phyloP scores from a whole-genome alignment of 2,888 invertebrate genomes.

The Philereme transversata region DNA sequence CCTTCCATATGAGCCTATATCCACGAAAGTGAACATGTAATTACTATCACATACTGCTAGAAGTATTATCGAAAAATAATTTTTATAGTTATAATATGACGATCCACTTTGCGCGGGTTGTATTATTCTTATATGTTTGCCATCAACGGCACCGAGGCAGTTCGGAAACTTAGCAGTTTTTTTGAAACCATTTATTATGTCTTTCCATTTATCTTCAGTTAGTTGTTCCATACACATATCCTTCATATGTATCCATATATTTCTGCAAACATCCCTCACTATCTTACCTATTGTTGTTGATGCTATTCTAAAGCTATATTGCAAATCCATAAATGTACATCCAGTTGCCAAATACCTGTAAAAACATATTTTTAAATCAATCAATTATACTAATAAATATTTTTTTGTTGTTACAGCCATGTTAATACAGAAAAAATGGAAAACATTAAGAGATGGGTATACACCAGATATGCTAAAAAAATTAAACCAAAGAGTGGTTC shows the following conservation, averaged over 20 bases:
- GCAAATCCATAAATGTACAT: slow-evolving; percentile 11
- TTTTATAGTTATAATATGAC: background rate
- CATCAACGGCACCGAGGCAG: background rate
- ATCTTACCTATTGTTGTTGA: background rate
- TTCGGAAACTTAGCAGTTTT: background rate
- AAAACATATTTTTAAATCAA: slow-evolving; percentile 17
- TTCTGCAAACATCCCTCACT: background rate
- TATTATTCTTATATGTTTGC: background rate
- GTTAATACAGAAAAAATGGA: slow-evolving; percentile 5
- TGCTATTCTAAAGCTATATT: slow-evolving; percentile 12
- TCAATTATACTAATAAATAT: slow-evolving; percentile 17
- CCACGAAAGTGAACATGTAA: background rate
- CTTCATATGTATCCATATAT: background rate
- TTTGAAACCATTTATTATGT: background rate
- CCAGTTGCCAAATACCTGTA: slow-evolving; percentile 29
- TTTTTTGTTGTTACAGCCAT: slow-evolving; percentile 35
- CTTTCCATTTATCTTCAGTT: background rate
- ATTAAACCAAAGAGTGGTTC: slow-evolving; percentile 37
- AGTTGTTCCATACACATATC: background rate
- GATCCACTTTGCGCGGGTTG: background rate
- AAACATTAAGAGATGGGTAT: slow-evolving; percentile 32
- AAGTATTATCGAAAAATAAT: background rate
- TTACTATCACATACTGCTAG: background rate
- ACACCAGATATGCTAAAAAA: slow-evolving; percentile 38
- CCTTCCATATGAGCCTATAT: background rate